Evolutionary conservation across 2,113 vertebrate genomes (phyloP).

Genomic region (Pseudorhombus dupliciocellatus): DNA sequence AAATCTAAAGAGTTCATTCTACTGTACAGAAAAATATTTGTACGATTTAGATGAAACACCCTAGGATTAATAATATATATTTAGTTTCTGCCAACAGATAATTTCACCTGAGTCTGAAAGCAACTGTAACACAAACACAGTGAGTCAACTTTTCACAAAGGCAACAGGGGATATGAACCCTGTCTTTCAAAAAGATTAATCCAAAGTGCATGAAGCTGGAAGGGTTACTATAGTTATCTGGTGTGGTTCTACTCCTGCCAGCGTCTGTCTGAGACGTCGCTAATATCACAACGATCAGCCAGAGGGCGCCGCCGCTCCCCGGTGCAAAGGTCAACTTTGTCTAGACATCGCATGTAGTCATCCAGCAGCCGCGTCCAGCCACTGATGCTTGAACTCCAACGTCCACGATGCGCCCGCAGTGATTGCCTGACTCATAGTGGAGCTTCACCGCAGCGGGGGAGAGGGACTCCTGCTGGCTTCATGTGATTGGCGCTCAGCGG

Average conservation of each 20-base stretch:
- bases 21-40: too few species aligned
- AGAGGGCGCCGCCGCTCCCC: not conserved
- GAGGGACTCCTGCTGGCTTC: slow-evolving; percentile 17
- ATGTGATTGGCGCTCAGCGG: slow-evolving; percentile 45
- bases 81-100: too few species aligned
- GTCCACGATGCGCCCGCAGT: slow-evolving; percentile 16
- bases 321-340: not conserved
- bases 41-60: too few species aligned
- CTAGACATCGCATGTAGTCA: not conserved
- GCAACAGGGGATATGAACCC: not conserved
- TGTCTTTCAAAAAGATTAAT: not conserved
- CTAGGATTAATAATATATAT: too few species aligned
- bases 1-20: too few species aligned
- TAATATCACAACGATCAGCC: not conserved
- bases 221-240: not conserved
- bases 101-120: too few species aligned
- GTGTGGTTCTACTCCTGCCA: not conserved
- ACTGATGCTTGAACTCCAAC: not conserved
- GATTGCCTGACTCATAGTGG: slow-evolving; percentile 23
- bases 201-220: not conserved
- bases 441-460: not conserved
- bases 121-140: not conserved
- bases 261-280: too few species aligned
- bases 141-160: not conserved
- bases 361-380: not conserved